Percentiles rank a stretch among this genome's conserved stretches.
Evolutionary conservation across 2,797 vertebrate species (phyloP).

Genomic region (Balearica regulorum): DNA sequence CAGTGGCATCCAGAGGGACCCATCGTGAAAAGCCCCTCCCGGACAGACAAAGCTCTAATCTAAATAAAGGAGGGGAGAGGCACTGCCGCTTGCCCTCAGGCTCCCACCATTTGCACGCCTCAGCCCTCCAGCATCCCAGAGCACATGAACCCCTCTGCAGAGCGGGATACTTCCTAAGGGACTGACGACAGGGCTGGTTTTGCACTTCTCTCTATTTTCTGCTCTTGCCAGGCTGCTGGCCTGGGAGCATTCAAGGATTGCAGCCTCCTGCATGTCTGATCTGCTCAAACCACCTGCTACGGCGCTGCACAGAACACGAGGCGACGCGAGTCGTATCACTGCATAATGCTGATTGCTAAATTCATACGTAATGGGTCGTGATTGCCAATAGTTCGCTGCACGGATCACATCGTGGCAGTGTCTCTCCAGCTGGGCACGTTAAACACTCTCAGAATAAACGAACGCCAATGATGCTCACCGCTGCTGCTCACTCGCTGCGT

Average conservation of each 20-base stretch:
- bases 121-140: background rate
- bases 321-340: accelerated
- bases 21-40: background rate
- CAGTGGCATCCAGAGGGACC: background rate
- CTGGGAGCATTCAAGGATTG: background rate
- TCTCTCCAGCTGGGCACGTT: background rate
- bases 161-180: background rate
- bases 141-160: background rate
- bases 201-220: background rate
- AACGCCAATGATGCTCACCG: background rate
- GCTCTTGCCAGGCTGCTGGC: background rate
- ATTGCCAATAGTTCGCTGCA: background rate
- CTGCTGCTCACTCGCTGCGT: background rate
- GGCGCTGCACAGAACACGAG: background rate
- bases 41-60: background rate
- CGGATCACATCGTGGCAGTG: background rate
- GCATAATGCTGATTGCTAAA: background rate
- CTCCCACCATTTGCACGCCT: background rate
- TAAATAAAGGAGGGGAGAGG: background rate
- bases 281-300: background rate
- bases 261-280: background rate
- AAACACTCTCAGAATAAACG: background rate
- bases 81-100: background rate
- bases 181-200: background rate
- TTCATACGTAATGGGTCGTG: background rate